Conservation (phyloP, 2,113 vertebrate genomes). For the Mohoua ochrocephala region DNA sequence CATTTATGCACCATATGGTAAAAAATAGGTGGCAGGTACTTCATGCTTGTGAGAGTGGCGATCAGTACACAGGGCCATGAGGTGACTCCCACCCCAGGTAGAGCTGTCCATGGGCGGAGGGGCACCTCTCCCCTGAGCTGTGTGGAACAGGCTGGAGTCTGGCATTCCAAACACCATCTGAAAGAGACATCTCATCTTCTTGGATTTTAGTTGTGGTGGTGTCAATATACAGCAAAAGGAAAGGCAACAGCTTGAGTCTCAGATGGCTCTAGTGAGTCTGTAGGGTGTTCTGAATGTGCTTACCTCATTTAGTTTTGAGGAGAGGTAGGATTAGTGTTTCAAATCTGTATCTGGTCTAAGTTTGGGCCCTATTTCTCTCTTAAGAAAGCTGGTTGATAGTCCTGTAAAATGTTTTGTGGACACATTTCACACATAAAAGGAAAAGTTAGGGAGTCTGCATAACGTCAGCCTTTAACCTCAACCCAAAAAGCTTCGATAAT, state of each 20-base stretch:
- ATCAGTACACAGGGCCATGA: no score
- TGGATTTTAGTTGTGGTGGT: neutral
- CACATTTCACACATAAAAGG: neutral
- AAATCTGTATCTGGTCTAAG: neutral
- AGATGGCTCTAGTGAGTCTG: neutral
- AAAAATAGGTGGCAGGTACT: neutral
- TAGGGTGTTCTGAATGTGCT: neutral
- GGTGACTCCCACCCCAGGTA: neutral
- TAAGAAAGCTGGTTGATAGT: neutral
- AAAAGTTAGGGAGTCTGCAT: neutral
- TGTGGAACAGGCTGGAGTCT: neutral
- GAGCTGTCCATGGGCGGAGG: neutral
- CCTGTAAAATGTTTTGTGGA: neutral
- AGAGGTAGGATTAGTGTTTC: neutral
- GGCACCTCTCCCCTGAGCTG: neutral
- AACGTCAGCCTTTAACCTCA: neutral
- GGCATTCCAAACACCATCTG: neutral
- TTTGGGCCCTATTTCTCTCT: neutral
- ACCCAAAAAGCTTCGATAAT: neutral
- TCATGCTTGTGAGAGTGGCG: neutral
- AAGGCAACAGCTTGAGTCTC: neutral
- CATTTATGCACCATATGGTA: neutral
- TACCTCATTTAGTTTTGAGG: neutral
- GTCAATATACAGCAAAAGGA: neutral
- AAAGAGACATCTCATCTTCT: accelerated